A percentile compares a stretch with the other conserved stretches of the same genome.
Evolutionary conservation across 2,888 invertebrate genomes (phyloP).

Genomic region (Eupithecia centaureata): DNA sequence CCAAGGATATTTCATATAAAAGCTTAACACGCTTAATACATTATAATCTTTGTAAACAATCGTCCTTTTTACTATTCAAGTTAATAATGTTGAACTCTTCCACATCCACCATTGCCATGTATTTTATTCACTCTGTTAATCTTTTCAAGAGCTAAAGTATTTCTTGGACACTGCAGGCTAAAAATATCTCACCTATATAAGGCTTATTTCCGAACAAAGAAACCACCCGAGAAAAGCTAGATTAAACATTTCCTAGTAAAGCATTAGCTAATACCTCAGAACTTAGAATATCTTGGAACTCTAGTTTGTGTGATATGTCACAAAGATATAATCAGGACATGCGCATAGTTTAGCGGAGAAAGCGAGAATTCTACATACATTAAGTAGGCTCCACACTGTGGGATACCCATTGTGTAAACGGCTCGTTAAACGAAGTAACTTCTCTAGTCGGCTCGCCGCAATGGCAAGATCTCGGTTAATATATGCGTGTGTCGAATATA

Average conservation of each 20-base stretch:
- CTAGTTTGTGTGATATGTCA: neutral
- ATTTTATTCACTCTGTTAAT: neutral
- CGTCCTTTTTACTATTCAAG: neutral
- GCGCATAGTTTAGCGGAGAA: slow-evolving; percentile 32
- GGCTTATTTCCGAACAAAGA: neutral
- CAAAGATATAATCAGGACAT: slow-evolving; percentile 23
- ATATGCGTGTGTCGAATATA: slow-evolving; percentile 11
- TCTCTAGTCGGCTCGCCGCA: slow-evolving; percentile 15
- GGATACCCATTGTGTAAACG: slow-evolving; percentile 44
- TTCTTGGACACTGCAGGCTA: neutral
- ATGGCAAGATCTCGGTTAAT: slow-evolving; percentile 1
- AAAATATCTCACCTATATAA: neutral
- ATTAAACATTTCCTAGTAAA: neutral
- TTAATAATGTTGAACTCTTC: neutral
- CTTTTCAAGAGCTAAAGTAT: neutral
- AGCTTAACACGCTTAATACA: too few species aligned
- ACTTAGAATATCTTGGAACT: neutral
- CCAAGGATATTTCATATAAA: too few species aligned
- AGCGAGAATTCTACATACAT: slow-evolving; percentile 33
- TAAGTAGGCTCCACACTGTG: slow-evolving; percentile 35
- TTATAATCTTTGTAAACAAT: too few species aligned
- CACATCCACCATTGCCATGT: neutral
- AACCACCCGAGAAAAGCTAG: neutral
- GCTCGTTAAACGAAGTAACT: slow-evolving; percentile 32
- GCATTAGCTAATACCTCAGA: neutral